These are phyloP conservation scores for Kryptolebias ocellatus DNA, from an alignment of 2,797 vertebrate species.

Conservation along the genomic window DNA sequence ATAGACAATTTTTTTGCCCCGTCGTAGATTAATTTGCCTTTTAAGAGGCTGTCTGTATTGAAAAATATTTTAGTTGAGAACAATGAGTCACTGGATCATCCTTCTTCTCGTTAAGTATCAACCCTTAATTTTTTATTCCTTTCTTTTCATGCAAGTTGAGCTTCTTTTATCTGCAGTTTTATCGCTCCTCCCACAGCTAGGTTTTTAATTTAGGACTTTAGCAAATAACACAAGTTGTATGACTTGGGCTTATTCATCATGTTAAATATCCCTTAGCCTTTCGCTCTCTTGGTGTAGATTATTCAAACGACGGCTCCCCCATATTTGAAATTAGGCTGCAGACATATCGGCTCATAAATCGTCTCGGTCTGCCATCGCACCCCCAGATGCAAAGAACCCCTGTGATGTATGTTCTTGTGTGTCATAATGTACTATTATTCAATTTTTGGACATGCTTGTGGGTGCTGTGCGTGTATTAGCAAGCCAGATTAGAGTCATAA, in stretches of 20 bases:
- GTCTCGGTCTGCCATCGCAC: constrained; percentile 41
- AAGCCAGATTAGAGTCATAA: constrained; percentile 73
- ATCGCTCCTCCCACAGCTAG: constrained; percentile 15
- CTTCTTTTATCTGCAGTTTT: constrained; percentile 19
- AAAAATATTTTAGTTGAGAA: constrained; percentile 56
- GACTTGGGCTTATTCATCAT: constrained; percentile 61
- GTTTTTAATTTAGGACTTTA: constrained; percentile 63
- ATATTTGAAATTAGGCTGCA: constrained; percentile 69
- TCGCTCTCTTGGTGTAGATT: constrained; percentile 58
- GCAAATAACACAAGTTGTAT: constrained; percentile 57
- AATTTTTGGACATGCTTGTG: constrained; percentile 65
- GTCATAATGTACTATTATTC: constrained; percentile 73
- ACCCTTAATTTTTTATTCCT: constrained; percentile 17
- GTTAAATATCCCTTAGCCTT: constrained; percentile 69
- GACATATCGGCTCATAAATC: constrained; percentile 69
- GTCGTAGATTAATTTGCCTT: constrained; percentile 64
- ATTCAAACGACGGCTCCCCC: constrained; percentile 69
- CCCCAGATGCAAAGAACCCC: constrained; percentile 40
- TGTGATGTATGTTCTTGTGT: constrained; percentile 63
- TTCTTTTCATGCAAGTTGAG: constrained; percentile 32
- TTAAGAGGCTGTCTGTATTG: constrained; percentile 49
- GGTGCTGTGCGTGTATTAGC: constrained; percentile 55
- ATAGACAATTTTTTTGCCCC: constrained; percentile 61
- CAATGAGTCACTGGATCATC: constrained; percentile 30
- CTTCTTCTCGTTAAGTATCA: constrained; percentile 36